Percentiles rank a stretch among this genome's conserved stretches.
Conservation (phyloP, 2,888 invertebrate species). For the Nymphalis polychloros region DNA sequence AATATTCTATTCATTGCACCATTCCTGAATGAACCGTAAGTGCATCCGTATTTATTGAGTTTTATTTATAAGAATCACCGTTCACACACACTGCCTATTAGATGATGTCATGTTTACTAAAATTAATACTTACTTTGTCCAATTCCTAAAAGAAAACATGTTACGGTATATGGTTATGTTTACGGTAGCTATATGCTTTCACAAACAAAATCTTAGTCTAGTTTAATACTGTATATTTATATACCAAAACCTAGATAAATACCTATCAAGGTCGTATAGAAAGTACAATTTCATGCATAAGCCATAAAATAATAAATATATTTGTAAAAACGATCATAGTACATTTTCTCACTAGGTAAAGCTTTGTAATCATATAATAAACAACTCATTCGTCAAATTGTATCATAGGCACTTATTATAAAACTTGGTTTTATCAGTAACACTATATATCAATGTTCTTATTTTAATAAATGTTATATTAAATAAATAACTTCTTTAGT, state of each 20-base stretch:
- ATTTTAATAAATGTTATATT: no score
- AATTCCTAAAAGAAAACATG: neutral
- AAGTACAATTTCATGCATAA: neutral
- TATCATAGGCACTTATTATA: no score
- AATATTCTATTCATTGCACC: constrained; percentile 90
- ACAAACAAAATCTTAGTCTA: no score
- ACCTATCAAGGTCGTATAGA: neutral
- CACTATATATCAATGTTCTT: no score
- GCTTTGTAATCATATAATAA: no score
- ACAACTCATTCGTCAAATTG: no score
- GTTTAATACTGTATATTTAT: neutral
- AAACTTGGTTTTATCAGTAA: no score
- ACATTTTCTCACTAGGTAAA: no score
- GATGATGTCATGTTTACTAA: constrained; percentile 61
- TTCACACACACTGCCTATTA: constrained; percentile 26
- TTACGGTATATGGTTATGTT: no score
- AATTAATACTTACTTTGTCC: neutral
- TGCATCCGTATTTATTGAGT: constrained; percentile 49
- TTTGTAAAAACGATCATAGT: no score
- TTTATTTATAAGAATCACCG: neutral
- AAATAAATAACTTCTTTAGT: no score
- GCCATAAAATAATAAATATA: neutral
- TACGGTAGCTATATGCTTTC: no score
- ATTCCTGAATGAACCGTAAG: constrained; percentile 91
- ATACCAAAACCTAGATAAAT: neutral